A percentile compares a stretch with the other conserved stretches of the same genome.
Conservation (phyloP, 2,113 vertebrate species). For the Carassius carassius region DNA sequence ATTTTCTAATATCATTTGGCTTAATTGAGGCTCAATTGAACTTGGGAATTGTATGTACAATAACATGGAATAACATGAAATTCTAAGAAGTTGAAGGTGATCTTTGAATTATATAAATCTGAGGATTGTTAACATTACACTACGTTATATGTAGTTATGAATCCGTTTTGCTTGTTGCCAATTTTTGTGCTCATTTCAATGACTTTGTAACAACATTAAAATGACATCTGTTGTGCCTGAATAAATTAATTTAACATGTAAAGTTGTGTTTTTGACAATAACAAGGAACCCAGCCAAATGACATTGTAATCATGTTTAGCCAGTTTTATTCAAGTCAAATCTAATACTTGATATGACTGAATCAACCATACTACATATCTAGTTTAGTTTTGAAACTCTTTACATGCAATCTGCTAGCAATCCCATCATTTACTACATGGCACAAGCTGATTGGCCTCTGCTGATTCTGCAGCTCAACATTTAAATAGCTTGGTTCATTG, state of each 20-base stretch:
- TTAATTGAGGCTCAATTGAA: slow-evolving; percentile 11
- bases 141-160: slow-evolving; percentile 79
- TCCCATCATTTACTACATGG: neutral
- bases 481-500: neutral
- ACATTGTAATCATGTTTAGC: neutral
- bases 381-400: neutral
- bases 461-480: neutral
- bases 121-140: slow-evolving; percentile 67
- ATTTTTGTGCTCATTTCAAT: slow-evolving; percentile 45
- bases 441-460: neutral
- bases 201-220: slow-evolving; percentile 25
- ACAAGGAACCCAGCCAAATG: neutral
- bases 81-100: slow-evolving; percentile 1
- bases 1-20: slow-evolving; percentile 10
- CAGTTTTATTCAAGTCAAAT: neutral
- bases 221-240: slow-evolving; percentile 7
- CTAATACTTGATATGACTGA: neutral
- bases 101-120: slow-evolving; percentile 70
- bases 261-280: neutral
- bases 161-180: slow-evolving; percentile 29
- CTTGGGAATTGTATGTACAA: neutral
- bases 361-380: neutral
- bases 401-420: neutral
- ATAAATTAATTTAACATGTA: slow-evolving; percentile 12
- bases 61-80: neutral